A percentile compares a stretch with the other conserved stretches of the same genome.
These are phyloP conservation scores for Labeo calbasu DNA, from an alignment of 2,797 vertebrate species.

Conservation along the genomic window DNA sequence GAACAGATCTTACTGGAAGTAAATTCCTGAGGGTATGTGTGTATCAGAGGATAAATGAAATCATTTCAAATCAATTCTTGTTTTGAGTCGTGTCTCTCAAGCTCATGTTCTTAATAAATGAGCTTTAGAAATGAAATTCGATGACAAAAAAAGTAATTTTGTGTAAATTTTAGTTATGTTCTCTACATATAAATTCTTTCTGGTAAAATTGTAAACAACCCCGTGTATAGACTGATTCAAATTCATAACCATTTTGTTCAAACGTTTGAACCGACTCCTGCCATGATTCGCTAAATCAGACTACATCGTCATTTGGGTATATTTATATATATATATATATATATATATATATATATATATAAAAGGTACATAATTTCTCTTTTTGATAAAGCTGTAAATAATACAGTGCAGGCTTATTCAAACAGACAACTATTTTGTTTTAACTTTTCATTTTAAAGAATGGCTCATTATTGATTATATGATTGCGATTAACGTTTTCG, in stretches of 20 bases:
- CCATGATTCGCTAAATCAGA: neutral
- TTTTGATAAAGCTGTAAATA: neutral
- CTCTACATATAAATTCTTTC: neutral
- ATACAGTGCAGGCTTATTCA: too few species aligned
- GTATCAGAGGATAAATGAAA: slow-evolving; percentile 51
- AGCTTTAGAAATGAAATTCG: neutral
- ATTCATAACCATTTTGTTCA: too few species aligned
- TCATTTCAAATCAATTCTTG: neutral
- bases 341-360: too few species aligned
- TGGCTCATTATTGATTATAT: too few species aligned
- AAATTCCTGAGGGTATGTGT: slow-evolving; percentile 71
- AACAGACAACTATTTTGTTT: neutral
- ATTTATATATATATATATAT: too few species aligned
- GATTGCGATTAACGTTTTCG: neutral
- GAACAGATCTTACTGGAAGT: slow-evolving; percentile 73
- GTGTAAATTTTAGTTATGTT: too few species aligned
- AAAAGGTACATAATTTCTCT: neutral
- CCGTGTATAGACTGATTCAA: neutral
- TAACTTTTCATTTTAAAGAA: neutral
- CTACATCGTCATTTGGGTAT: neutral
- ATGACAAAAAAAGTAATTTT: too few species aligned
- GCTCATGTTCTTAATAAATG: neutral
- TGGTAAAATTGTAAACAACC: neutral
- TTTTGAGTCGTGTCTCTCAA: neutral
- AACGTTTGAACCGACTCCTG: neutral